Conservation (phyloP, 1,140 invertebrate genomes). For the Aphidius ervi region DNA sequence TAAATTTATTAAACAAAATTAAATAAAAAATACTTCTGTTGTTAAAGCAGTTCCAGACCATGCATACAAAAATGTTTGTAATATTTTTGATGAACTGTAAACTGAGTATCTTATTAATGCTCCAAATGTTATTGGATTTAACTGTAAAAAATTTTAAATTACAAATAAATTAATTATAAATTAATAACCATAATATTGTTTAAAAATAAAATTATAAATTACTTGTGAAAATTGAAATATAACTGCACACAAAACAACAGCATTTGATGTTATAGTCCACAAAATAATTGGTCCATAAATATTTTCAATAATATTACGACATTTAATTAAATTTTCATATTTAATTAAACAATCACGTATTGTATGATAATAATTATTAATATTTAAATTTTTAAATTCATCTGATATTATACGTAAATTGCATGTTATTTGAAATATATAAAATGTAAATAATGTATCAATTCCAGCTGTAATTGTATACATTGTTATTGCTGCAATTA, state of each 20-base stretch:
- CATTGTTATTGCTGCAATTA: no score
- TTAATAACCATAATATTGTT: constrained; percentile 30
- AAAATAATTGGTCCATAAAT: constrained; percentile 31
- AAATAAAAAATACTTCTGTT: constrained; percentile 13
- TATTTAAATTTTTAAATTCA: constrained; percentile 23
- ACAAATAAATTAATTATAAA: constrained; percentile 11
- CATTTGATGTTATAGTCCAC: constrained; percentile 26
- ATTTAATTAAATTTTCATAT: constrained; percentile 20
- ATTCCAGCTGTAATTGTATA: constrained; percentile 23
- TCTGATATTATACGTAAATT: constrained; percentile 13
- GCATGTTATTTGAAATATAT: constrained; percentile 29
- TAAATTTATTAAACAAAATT: neutral
- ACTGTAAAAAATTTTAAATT: constrained; percentile 2
- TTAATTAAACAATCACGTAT: no score
- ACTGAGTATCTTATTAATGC: neutral
- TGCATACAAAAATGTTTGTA: constrained; percentile 21
- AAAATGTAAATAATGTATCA: constrained; percentile 32
- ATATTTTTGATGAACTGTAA: constrained; percentile 17
- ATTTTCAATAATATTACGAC: constrained; percentile 24
- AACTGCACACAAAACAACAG: constrained; percentile 30
- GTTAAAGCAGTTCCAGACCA: constrained; percentile 19
- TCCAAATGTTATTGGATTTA: neutral
- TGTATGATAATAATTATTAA: constrained; percentile 5
- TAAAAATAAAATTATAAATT: no score
- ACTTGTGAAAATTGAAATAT: no score